Conservation (phyloP, 2,888 invertebrate genomes). For the Drosophila siamana region DNA sequence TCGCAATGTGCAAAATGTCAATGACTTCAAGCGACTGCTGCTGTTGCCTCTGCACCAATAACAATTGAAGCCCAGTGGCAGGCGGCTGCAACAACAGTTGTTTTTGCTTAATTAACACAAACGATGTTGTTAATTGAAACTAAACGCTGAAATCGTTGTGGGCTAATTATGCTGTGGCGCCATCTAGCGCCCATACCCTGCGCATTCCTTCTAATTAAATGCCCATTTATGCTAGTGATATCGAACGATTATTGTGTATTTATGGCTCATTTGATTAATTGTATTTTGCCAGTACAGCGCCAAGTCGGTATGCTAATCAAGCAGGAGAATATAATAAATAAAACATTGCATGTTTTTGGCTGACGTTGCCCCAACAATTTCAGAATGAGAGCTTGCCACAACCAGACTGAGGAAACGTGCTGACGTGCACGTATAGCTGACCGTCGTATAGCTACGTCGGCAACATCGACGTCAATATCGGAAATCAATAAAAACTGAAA, state of each 20-base stretch:
- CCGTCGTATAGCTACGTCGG: conserved; percentile 12
- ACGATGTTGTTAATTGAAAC: conserved; percentile 69
- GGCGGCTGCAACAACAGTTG: conserved; percentile 16
- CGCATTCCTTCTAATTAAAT: conserved; percentile 24
- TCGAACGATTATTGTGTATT: conserved; percentile 40
- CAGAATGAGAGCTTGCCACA: conserved; percentile 20
- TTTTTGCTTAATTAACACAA: conserved; percentile 60
- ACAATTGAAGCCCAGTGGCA: conserved; percentile 53
- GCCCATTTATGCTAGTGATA: conserved; percentile 57
- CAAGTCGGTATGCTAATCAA: conserved; percentile 39
- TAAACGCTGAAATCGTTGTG: conserved; percentile 60
- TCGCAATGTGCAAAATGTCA: conserved; percentile 69
- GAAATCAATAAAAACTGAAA: conserved; percentile 67
- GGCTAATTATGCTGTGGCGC: conserved; percentile 73
- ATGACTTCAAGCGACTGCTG: conserved; percentile 58
- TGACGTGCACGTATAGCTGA: conserved; percentile 64
- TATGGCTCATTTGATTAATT: conserved; percentile 75
- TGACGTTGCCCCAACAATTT: conserved; percentile 23
- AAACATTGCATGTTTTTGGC: conserved; percentile 59
- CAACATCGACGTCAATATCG: conserved; percentile 46
- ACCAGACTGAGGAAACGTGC: conserved; percentile 55
- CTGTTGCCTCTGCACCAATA: conserved; percentile 49
- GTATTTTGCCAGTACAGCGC: conserved; percentile 30
- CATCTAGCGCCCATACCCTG: conserved; percentile 55
- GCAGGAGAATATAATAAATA: conserved; percentile 48